These are phyloP conservation scores for Drosophila biarmipes DNA, from an alignment of 1,140 invertebrate species.

Conservation along the genomic window DNA sequence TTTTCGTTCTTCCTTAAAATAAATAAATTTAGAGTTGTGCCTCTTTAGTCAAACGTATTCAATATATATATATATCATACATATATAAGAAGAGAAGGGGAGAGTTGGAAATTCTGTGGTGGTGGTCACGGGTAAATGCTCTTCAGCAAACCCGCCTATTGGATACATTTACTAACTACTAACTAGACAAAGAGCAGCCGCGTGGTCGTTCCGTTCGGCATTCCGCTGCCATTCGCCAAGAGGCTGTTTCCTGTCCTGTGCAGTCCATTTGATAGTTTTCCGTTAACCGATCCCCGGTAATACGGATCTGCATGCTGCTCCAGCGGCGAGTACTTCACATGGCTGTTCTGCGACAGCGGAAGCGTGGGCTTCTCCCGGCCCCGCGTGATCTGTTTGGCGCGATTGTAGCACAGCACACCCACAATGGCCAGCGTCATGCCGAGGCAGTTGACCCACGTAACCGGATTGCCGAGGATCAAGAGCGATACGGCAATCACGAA, in stretches of 20 bases:
- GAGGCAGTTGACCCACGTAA: conserved; percentile 93
- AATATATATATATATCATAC: conserved; percentile 27
- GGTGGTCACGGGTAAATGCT: conserved; percentile 21
- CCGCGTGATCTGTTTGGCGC: conserved; percentile 77
- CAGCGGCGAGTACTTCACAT: conserved; percentile 72
- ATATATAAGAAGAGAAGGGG: conserved; percentile 1
- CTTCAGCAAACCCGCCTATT: conserved; percentile 4
- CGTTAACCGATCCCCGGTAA: conserved; percentile 68
- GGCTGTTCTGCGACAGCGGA: conserved; percentile 54
- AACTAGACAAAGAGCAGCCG: conserved; percentile 79
- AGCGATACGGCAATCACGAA: conserved; percentile 96
- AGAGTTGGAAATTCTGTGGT: neutral
- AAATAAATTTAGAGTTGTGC: conserved; percentile 12
- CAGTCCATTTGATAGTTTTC: conserved; percentile 59
- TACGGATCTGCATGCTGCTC: conserved; percentile 53
- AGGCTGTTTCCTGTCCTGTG: conserved; percentile 68
- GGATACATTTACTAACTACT: conserved; percentile 53
- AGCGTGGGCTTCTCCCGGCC: conserved; percentile 50
- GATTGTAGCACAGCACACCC: conserved; percentile 96
- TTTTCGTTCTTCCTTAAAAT: neutral
- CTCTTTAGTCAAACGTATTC: conserved; percentile 13
- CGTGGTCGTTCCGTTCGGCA: conserved; percentile 72
- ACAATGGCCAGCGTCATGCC: conserved; percentile 96
- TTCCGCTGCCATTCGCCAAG: conserved; percentile 66
- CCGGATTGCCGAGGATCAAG: conserved; percentile 95